phyloP scores from a whole-genome alignment of 2,888 invertebrate genomes.

The Patella depressa region DNA sequence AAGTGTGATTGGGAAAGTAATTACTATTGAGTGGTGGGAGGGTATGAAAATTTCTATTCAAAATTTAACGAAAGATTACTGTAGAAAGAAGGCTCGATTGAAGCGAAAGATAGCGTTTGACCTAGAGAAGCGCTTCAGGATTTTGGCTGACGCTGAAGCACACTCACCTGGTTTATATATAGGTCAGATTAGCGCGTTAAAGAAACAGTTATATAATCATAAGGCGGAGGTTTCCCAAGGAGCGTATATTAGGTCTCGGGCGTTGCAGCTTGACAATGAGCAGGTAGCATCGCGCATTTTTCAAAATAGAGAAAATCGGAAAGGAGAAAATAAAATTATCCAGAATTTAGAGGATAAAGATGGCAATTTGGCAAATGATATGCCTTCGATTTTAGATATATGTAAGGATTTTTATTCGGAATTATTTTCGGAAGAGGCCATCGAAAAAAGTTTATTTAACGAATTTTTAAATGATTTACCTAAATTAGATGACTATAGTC shows the following conservation, averaged over 20 bases:
- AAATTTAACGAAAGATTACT: neutral
- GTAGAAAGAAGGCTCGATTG: conserved; percentile 6
- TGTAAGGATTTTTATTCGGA: conserved; percentile 17
- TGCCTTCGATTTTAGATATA: conserved; percentile 8
- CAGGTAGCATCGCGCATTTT: neutral
- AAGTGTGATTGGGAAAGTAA: neutral
- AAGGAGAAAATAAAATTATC: neutral
- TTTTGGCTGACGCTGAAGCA: conserved; percentile 1
- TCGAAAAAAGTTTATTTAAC: conserved; percentile 15
- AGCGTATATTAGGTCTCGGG: conserved; percentile 4
- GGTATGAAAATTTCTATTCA: conserved; percentile 10
- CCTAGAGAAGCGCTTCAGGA: neutral
- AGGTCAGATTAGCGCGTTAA: neutral
- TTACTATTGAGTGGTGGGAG: conserved; percentile 6
- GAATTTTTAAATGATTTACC: conserved; percentile 18
- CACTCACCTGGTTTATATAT: neutral
- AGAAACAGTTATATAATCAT: conserved; percentile 3
- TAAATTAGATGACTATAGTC: conserved; percentile 1
- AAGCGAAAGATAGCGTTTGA: neutral
- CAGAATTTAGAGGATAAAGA: neutral
- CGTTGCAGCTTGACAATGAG: neutral
- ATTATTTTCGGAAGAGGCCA: conserved; percentile 16
- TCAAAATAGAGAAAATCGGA: no score
- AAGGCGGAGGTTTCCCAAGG: neutral
- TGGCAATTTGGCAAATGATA: neutral